Base-by-base conservation (phyloP, 2,797 vertebrate species). In the Neopelma chrysocephalum region DNA sequence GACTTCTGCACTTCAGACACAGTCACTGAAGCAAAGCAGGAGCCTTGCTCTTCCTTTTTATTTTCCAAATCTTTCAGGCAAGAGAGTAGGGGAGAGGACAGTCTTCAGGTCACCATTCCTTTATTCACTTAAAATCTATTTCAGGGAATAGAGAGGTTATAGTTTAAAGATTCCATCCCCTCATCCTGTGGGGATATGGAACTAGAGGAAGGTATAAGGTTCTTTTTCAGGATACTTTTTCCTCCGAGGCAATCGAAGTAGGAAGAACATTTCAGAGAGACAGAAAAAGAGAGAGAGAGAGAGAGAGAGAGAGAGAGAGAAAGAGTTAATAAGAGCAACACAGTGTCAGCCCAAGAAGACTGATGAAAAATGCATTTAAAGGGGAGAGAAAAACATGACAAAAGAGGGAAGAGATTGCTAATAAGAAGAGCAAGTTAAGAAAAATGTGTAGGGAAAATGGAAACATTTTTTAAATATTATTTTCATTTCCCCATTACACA, bases 81-180 rank as follows among this genome's bases (percentile, higher is more conserved):
- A 85, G 45, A 91, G 40, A 68, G 65, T 12, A 91, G 38, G 38
- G 17, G 32, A 75, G 42, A 91, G 32, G 65, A 81, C 69, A 94
- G 51, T 57, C 82, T 81, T 91, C 50, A 90, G 53, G 76, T 91
- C 82, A 93, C 31, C 60, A 7, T 40, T 69, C 36, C 61, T 93
- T 94, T 68, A 82, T 42, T 85, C 89, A 68, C 53, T 88, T 61
- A 68, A 94, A 78, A 78, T 93, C 91, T 95, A 86, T 95, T 95
- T 94, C 80, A 78, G 72, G 91, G 23, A 86, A 72, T 29, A 54
- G 50, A 90, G 88, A 78, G 34, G 20, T 60, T 81, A 53, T 9
- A 77, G 60, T 91, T 89, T 71, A 93, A 95, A 94, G 90, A 69
- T 53, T 66, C 16, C 50, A 72, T 50, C 16, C 14, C 12, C 27